phyloP scores from a whole-genome alignment of 2,888 invertebrate genomes.

The Parnassius smintheus region DNA sequence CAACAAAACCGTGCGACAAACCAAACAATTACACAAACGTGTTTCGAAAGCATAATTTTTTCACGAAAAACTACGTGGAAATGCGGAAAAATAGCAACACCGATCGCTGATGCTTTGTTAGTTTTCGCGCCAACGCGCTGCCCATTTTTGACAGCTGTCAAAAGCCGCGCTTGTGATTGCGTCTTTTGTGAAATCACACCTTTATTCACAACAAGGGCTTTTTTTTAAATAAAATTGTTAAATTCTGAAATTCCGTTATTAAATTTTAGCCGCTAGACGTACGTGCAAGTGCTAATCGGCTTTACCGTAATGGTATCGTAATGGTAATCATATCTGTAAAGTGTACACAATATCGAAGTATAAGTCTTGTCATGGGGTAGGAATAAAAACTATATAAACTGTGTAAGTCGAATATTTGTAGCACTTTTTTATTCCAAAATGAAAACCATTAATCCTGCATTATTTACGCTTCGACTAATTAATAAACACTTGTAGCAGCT shows the following conservation, averaged over 20 bases:
- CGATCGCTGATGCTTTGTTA: constrained; percentile 61
- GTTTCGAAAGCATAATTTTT: constrained; percentile 75
- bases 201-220: constrained; percentile 29
- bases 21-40: constrained; percentile 79
- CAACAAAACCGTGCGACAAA: constrained; percentile 62
- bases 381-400: too few species aligned
- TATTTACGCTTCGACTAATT: neutral
- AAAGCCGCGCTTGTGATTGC: constrained; percentile 56
- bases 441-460: too few species aligned
- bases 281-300: neutral
- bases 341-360: too few species aligned
- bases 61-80: constrained; percentile 62
- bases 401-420: too few species aligned
- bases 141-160: constrained; percentile 78
- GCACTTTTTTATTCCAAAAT: too few species aligned
- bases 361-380: too few species aligned
- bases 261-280: neutral
- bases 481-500: neutral
- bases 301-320: too few species aligned
- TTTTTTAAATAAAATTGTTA: constrained; percentile 31
- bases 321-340: too few species aligned
- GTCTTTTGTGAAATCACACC: constrained; percentile 63
- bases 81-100: constrained; percentile 50
- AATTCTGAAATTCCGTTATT: constrained; percentile 1
- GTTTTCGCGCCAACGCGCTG: constrained; percentile 68